Base-by-base conservation (phyloP, 2,888 invertebrate species). In the Cheilosia urbana region DNA sequence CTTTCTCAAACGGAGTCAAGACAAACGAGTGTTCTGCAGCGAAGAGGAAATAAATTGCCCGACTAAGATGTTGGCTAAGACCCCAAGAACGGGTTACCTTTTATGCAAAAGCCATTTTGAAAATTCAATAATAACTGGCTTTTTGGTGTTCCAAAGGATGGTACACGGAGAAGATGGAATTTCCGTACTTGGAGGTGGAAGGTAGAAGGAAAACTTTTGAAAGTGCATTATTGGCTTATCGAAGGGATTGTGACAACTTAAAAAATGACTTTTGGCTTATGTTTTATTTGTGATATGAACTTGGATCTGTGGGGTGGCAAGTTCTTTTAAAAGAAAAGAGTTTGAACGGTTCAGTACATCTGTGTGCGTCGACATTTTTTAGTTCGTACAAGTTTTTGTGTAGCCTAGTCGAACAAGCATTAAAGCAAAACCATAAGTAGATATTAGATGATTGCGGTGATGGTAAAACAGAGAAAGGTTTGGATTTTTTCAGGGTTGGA, bases 11-110 rank as follows among this genome's bases (percentile, higher is more conserved):
- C 51, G 58, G 13, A 72, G 42, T 34, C 49, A 42, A 69, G 7
- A 34, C 9, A 30, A n/a, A 24, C 19, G 49, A 49, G 21, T 11
- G 37, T 21, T 11, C 37, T 19, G 40, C 6, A 62, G 27, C 15
- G 19, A 13, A 27, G 49, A 55, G 27, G 17, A 47, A 75, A 45
- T 40, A 53, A 65, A 19, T 57, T 65, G 57, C 47, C 19, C 3
- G 57, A 49, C 19, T 62, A 55, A 69, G 55, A 37, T 37, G 37
- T 78, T 78, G 78, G 63, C 78, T 58, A 78, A 68, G 47, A 57
- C 60, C 13, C 53, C 5, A 69, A 45, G 51, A 69, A 27, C 27
- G 30, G 55, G 19, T 65, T 65, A 49, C 9, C 34, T 37, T 66
- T 66, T 37, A 40, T 57, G 13, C 66, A 49, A 58, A 57, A 47